Conservation (phyloP, 2,888 invertebrate species). For the Drosophila pseudotalamancana region DNA sequence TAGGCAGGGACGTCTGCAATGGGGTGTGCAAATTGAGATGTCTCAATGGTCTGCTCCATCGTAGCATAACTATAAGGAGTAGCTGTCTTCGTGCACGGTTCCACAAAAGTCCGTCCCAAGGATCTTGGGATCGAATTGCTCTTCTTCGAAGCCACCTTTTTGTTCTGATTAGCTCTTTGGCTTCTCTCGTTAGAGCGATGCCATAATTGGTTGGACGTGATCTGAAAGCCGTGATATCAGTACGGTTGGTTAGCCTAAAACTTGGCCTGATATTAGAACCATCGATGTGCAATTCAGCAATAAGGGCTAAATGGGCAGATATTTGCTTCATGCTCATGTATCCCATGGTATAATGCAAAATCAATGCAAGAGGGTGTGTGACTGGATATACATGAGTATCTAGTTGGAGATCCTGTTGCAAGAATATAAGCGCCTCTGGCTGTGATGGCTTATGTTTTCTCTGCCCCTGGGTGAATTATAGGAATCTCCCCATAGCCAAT, state of each 20-base stretch:
- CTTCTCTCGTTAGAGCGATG: not conserved
- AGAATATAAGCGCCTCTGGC: too few species aligned
- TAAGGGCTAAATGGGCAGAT: conserved; percentile 15
- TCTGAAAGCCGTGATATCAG: too few species aligned
- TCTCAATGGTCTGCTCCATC: not conserved
- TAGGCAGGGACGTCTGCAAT: not conserved
- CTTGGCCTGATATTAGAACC: not conserved
- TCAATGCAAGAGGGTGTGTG: conserved; percentile 8
- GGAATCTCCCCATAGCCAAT: too few species aligned
- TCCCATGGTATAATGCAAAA: too few species aligned
- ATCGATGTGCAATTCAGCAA: not conserved
- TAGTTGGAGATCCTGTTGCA: conserved; percentile 6
- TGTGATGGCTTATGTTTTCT: too few species aligned
- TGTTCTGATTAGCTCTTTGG: not conserved
- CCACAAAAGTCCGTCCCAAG: not conserved
- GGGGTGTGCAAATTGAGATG: not conserved
- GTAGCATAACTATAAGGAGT: not conserved
- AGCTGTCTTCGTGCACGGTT: not conserved
- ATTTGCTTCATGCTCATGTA: too few species aligned
- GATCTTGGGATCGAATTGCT: not conserved
- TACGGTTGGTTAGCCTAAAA: not conserved
- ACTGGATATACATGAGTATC: not conserved
- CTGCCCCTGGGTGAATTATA: too few species aligned
- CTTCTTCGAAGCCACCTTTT: not conserved
- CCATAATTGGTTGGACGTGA: not conserved